Percentiles rank a stretch among this genome's conserved stretches.
phyloP scores from a whole-genome alignment of 1,140 invertebrate species.

The Cardiocondyla obscurior region DNA sequence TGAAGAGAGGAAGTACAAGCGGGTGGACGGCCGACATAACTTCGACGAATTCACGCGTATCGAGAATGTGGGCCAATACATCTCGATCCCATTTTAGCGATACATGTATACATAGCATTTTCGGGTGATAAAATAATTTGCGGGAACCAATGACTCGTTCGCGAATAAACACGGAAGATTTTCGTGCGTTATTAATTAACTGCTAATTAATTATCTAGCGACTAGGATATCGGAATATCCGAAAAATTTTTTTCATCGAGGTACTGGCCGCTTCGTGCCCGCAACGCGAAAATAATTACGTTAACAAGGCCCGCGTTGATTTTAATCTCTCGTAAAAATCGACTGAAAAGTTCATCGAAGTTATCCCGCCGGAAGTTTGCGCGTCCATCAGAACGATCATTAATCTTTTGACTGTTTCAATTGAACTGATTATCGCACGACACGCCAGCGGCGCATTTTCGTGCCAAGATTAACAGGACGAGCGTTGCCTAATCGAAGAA shows the following conservation, averaged over 20 bases:
- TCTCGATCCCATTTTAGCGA: neutral
- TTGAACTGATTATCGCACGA: slow-evolving; percentile 48
- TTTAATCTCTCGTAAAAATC: neutral
- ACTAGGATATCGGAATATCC: neutral
- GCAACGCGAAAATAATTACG: neutral
- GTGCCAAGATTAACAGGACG: slow-evolving; percentile 43
- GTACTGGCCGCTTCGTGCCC: neutral
- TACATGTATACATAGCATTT: neutral
- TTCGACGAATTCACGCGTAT: neutral
- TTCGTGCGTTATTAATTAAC: neutral
- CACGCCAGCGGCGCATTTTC: slow-evolving; percentile 55
- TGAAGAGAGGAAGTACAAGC: slow-evolving; percentile 11
- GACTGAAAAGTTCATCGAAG: neutral
- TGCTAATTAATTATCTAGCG: neutral
- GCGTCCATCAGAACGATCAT: neutral
- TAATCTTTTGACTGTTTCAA: slow-evolving; percentile 49
- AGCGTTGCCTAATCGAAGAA: slow-evolving; percentile 54
- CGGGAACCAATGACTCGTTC: neutral
- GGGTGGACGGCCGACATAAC: neutral
- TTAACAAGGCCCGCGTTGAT: neutral
- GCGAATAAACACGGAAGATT: neutral
- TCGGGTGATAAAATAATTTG: neutral
- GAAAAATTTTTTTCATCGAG: neutral
- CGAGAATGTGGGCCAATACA: neutral
- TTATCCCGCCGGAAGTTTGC: neutral